phyloP scores from a whole-genome alignment of 2,113 vertebrate species.

The Oncorhynchus kisutch region DNA sequence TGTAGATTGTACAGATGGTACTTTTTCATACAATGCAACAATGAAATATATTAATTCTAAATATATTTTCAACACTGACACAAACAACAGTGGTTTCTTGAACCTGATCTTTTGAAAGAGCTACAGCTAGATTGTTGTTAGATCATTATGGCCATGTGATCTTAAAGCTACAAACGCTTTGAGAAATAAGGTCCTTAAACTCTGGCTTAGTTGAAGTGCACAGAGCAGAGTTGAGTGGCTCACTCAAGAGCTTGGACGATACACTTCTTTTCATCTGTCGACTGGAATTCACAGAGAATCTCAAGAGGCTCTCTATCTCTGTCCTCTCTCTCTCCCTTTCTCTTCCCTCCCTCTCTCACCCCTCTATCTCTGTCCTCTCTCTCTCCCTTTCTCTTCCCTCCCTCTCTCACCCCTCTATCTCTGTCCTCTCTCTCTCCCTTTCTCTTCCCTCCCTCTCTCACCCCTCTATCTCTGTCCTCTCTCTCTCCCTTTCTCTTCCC shows the following conservation, averaged over 20 bases:
- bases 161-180: conserved; percentile 79
- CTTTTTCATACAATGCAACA: conserved; percentile 69
- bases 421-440: conserved; percentile 49
- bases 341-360: conserved; percentile 12
- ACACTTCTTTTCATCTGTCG: conserved; percentile 85
- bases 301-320: conserved; percentile 84
- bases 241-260: conserved; percentile 82
- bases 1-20: conserved; percentile 74
- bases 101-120: conserved; percentile 53
- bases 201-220: conserved; percentile 82
- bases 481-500: conserved; percentile 44
- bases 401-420: conserved; percentile 43
- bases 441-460: conserved; percentile 19
- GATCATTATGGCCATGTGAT: conserved; percentile 61
- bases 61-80: conserved; percentile 73
- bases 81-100: conserved; percentile 46
- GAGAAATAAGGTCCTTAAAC: conserved; percentile 91
- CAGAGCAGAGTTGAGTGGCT: conserved; percentile 74
- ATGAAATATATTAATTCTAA: conserved; percentile 71
- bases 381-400: conserved; percentile 7
- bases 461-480: conserved; percentile 73
- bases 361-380: conserved; percentile 24
- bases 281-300: conserved; percentile 91
- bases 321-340: conserved; percentile 53
- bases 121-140: conserved; percentile 73